Evolutionary conservation across 1,140 invertebrate species (phyloP).

Genomic region (Drosophila oshimai): DNA sequence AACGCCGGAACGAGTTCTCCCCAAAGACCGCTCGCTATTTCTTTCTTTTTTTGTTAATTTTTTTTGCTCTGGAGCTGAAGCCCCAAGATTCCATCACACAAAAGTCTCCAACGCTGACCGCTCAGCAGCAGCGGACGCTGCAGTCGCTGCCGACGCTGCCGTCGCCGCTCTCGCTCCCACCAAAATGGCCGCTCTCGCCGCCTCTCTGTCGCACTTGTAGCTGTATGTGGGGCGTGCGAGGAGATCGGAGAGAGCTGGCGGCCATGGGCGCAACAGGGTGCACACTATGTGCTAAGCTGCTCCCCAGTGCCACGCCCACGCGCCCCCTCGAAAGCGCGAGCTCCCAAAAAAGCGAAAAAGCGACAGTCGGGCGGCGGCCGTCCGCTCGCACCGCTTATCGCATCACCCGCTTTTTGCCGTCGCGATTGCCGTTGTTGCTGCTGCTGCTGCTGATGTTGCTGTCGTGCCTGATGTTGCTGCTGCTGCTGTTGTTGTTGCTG

Average conservation of each 20-base stretch:
- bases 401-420: constrained; percentile 60
- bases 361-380: constrained; percentile 57
- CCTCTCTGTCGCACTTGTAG: constrained; percentile 21
- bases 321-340: constrained; percentile 30
- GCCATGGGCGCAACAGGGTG: constrained; percentile 64
- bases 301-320: constrained; percentile 24
- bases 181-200: constrained; percentile 65
- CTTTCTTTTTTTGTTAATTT: neutral
- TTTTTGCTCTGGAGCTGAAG: constrained; percentile 43
- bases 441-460: constrained; percentile 16
- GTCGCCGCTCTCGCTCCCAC: constrained; percentile 64
- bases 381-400: constrained; percentile 63
- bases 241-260: neutral
- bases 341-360: constrained; percentile 2
- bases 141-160: constrained; percentile 23
- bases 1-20: constrained; percentile 33
- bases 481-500: neutral
- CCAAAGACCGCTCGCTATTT: constrained; percentile 20
- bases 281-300: constrained; percentile 47
- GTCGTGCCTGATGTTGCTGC: neutral
- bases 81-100: constrained; percentile 59
- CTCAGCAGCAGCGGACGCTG: constrained; percentile 25
- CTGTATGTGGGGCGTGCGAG: neutral
- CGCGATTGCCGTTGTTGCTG: constrained; percentile 26
- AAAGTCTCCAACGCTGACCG: constrained; percentile 73